phyloP scores from a whole-genome alignment of 2,113 vertebrate species.

The Sapayoa aenigma region DNA sequence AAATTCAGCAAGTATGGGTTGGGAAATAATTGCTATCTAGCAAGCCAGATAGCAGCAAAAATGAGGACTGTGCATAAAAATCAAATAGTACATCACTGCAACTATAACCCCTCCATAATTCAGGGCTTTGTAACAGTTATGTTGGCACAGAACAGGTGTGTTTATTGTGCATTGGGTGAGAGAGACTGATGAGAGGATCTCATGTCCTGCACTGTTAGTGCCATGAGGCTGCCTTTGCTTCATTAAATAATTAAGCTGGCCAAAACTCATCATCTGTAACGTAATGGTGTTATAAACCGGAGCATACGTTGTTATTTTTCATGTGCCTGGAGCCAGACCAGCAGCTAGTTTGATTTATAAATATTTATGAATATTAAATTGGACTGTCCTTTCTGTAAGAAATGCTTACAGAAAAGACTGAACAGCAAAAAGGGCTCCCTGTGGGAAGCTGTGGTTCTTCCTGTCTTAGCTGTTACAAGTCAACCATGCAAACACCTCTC shows the following conservation, averaged over 20 bases:
- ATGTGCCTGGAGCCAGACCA: neutral
- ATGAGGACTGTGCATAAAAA: neutral
- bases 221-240: neutral
- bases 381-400: neutral
- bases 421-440: neutral
- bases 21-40: neutral
- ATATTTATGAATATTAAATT: neutral
- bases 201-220: no score
- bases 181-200: neutral
- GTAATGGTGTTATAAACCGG: neutral
- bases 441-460: neutral
- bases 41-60: neutral
- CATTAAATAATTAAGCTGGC: neutral
- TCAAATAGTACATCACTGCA: rapidly evolving
- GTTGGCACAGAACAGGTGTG: neutral
- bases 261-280: rapidly evolving
- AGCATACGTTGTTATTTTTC: neutral
- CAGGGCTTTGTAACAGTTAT: neutral
- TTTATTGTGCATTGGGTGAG: neutral
- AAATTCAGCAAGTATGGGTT: neutral
- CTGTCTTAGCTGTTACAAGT: rapidly evolving
- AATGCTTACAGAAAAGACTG: neutral
- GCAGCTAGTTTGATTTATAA: neutral
- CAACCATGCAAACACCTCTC: rapidly evolving
- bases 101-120: rapidly evolving